These are phyloP conservation scores for Intellagama lesueurii DNA, from an alignment of 2,797 vertebrate genomes.

Conservation along the genomic window DNA sequence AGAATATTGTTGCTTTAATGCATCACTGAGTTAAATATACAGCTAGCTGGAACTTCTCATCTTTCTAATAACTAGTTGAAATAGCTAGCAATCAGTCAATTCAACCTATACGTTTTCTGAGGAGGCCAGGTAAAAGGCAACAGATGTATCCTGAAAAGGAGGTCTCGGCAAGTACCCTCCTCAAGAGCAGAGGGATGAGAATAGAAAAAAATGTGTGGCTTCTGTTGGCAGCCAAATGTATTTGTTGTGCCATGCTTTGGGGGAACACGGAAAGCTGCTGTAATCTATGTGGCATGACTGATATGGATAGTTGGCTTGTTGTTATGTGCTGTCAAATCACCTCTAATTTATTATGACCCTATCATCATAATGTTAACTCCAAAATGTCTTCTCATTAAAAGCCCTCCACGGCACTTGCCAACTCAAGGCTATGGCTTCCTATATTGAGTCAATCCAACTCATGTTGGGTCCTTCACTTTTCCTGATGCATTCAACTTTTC, in stretches of 20 bases:
- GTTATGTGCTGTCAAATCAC: too few species aligned
- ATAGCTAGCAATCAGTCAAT: slow-evolving; percentile 12
- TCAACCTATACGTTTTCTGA: slow-evolving; percentile 29
- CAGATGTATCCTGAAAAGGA: slow-evolving; percentile 28
- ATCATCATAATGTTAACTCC: too few species aligned
- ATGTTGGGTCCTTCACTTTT: too few species aligned
- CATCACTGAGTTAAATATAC: neutral
- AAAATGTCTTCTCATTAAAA: too few species aligned
- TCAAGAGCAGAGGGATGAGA: slow-evolving; percentile 25
- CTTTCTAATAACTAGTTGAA: slow-evolving; percentile 20
- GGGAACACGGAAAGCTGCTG: neutral
- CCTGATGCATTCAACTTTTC: too few species aligned
- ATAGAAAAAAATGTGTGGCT: neutral
- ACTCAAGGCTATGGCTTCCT: too few species aligned
- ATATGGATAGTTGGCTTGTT: neutral
- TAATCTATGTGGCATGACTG: slow-evolving; percentile 55
- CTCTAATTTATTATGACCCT: too few species aligned
- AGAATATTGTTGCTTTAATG: slow-evolving; percentile 6
- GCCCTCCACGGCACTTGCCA: too few species aligned
- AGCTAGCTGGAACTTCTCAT: neutral
- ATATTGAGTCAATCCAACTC: too few species aligned
- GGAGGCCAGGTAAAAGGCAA: slow-evolving; percentile 15
- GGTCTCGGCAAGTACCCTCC: neutral
- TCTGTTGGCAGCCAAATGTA: neutral
- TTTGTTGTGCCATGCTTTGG: neutral